Conservation (phyloP, 1,140 invertebrate species). For the Thaumatotibia leucotreta region DNA sequence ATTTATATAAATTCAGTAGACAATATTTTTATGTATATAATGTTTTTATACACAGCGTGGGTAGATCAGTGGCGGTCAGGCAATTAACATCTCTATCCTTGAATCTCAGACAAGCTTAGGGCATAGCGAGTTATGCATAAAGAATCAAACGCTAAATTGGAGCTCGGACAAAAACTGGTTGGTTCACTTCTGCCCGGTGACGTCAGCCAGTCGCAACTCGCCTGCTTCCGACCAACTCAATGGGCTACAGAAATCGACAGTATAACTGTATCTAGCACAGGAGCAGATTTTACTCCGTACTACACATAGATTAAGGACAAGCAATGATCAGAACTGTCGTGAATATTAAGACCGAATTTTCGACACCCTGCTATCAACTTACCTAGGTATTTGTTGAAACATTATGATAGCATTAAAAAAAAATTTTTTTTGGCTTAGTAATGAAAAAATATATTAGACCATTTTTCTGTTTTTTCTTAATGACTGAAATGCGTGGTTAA, state of each 20-base stretch:
- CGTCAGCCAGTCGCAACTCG: conserved; percentile 35
- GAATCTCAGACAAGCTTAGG: conserved; percentile 58
- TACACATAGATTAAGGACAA: neutral
- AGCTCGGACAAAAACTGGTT: conserved; percentile 41
- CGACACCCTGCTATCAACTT: no score
- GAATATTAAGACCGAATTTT: no score
- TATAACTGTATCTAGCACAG: conserved; percentile 32
- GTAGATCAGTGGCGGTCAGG: conserved; percentile 15
- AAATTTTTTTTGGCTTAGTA: no score
- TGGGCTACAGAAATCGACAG: conserved; percentile 43
- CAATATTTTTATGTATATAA: no score
- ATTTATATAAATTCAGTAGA: no score
- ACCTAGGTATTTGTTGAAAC: no score
- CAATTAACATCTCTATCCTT: conserved; percentile 50
- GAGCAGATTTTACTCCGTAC: neutral
- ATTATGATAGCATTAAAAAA: no score
- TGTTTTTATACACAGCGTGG: neutral
- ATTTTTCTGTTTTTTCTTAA: no score
- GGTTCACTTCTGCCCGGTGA: conserved; percentile 35
- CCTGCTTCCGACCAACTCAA: conserved; percentile 31
- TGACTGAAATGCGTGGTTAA: no score
- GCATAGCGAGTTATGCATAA: conserved; percentile 52
- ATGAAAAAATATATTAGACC: no score
- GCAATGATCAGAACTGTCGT: neutral
- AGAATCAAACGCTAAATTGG: conserved; percentile 54